A percentile compares a stretch with the other conserved stretches of the same genome.
Evolutionary conservation across 1,140 invertebrate species (phyloP).

Genomic region (Ylistrum balloti): DNA sequence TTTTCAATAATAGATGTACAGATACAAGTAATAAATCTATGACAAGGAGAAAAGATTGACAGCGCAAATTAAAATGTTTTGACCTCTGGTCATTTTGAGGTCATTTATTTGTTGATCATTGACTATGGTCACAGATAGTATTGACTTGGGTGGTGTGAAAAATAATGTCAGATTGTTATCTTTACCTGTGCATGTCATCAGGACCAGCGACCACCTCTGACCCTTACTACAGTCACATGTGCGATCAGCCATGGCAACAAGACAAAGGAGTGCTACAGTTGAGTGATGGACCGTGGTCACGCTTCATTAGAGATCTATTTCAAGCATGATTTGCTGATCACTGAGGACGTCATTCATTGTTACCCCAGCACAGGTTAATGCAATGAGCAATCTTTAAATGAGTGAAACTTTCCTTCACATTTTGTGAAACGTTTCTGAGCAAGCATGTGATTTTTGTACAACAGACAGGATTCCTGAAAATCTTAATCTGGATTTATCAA

Average conservation of each 20-base stretch:
- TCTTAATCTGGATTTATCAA: neutral
- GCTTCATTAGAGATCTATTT: neutral
- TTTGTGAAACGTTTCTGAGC: neutral
- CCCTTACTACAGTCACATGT: neutral
- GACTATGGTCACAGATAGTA: neutral
- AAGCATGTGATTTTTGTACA: neutral
- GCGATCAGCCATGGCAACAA: slow-evolving; percentile 1
- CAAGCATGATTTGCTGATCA: neutral
- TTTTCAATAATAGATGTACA: neutral
- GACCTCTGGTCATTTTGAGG: neutral
- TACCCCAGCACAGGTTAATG: neutral
- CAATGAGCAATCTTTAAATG: neutral
- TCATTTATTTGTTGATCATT: neutral
- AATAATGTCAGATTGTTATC: neutral
- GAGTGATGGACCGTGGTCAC: neutral
- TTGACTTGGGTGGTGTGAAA: neutral
- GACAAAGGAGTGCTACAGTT: neutral
- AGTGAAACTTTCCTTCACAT: neutral
- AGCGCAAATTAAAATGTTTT: neutral
- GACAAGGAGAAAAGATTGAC: neutral
- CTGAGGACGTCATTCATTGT: neutral
- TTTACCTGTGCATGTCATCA: neutral
- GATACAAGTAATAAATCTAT: neutral
- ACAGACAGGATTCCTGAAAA: neutral
- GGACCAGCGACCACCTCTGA: neutral